Base-by-base conservation (phyloP, 2,113 vertebrate species). In the Felis catus region DNA sequence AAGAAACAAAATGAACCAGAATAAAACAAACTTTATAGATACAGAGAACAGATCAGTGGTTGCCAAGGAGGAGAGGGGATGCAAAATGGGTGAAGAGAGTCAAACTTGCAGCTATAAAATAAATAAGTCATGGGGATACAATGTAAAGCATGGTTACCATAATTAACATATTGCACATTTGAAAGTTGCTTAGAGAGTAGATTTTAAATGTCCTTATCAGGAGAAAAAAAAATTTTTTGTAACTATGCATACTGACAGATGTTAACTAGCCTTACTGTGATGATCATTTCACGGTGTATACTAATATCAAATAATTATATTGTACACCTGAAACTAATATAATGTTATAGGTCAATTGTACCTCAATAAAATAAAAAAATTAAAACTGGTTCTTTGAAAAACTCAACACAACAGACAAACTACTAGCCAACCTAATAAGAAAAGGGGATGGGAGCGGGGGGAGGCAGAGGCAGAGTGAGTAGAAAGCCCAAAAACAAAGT, bases 361-460 rank as follows among this genome's bases (percentile, higher is more conserved):
- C 48, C 18, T 53, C 48, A 79, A 53, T 31, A 79, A 53, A 79
- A 90, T 63, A 90, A 65, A 48, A 76, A 80, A 80, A 13, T 25
- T 58, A 61, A 81, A 53, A 5, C 33, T 66, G 13, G 2, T 8
- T 93, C 53, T 58, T 41, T 76, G 31, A 82, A 82, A 97, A 12
- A 83, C 7, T 71, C 63, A 78, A 93, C 4, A 55, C 90, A 63
- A 79, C 23, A 83, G 78, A 66, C 4, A 66, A 78, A 95, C 6
- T 74, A 8, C 8, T 61, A 91, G 27, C 4, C 16, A 66, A 91
- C 4, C 31, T 83, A 65, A n/a, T 7, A 78, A 93, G 27, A 45
- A 33, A 31, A 4, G 6, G 8, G 45, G 45, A 45, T 45, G 8
- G 45, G 1, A 0, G 3, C 4, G 1, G 5, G 45, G 5, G 14